Evolutionary conservation across 92 coral and sea anemone species (phyloP).

Genomic region (Bergia sp.): DNA sequence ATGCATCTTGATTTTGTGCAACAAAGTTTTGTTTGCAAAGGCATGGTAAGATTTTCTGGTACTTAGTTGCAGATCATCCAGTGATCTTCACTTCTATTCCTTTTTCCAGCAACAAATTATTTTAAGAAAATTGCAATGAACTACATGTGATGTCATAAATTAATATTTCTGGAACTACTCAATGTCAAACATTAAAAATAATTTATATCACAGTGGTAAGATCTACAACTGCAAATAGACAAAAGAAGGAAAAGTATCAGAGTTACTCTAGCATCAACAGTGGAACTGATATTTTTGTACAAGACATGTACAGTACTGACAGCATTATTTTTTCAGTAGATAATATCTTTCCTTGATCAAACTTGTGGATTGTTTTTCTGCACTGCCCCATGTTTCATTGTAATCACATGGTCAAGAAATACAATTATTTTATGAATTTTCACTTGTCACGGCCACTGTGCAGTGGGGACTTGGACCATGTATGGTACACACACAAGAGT

Average conservation of each 20-base stretch:
- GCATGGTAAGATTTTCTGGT: too few relatives aligned
- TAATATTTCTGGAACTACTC: not conserved
- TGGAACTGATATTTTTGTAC: not conserved
- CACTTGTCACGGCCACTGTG: not conserved
- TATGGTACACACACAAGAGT: not conserved
- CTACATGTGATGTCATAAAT: too few relatives aligned
- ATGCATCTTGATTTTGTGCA: too few relatives aligned
- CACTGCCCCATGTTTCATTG: not conserved
- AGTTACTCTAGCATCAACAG: not conserved
- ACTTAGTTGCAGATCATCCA: too few relatives aligned
- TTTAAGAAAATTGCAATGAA: too few relatives aligned
- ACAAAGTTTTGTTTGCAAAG: too few relatives aligned
- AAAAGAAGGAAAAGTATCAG: too few relatives aligned
- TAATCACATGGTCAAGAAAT: constrained; percentile 1
- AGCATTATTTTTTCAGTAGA: not conserved
- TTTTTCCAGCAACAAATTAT: too few relatives aligned
- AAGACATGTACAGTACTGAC: not conserved
- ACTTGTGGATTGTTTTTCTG: not conserved
- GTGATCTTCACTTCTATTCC: too few relatives aligned
- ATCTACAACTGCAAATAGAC: not conserved
- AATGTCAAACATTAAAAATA: not conserved
- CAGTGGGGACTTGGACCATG: constrained; percentile 20
- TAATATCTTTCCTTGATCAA: not conserved
- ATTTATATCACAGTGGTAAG: not conserved
- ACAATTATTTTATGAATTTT: not conserved